Conservation (phyloP, 1,140 invertebrate genomes). For the Polyergus mexicanus region DNA sequence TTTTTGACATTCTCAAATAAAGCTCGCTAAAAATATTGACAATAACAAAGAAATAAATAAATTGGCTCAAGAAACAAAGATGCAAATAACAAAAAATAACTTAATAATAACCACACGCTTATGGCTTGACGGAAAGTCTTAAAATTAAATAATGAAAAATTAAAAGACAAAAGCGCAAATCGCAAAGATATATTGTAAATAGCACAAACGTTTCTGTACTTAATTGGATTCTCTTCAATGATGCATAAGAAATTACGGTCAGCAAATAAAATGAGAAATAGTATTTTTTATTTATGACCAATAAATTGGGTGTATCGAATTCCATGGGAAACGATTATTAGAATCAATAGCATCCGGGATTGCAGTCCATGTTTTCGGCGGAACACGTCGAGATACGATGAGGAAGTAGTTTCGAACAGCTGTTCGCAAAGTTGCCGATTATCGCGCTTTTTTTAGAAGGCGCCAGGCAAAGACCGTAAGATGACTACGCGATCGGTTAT, state of each 20-base stretch:
- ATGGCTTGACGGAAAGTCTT: too few species aligned
- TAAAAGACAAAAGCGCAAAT: too few species aligned
- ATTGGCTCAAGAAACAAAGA: too few species aligned
- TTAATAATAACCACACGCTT: too few species aligned
- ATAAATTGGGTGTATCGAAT: conserved; percentile 11
- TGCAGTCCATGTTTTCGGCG: not conserved
- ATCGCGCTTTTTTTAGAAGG: conserved; percentile 37
- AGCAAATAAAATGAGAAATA: too few species aligned
- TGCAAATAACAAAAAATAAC: too few species aligned
- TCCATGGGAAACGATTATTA: not conserved
- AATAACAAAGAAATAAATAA: too few species aligned
- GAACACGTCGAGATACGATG: conserved; percentile 38
- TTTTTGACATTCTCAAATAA: not conserved
- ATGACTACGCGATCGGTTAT: conserved; percentile 39
- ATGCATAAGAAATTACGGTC: too few species aligned
- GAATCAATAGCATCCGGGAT: conserved; percentile 7
- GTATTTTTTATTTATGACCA: not conserved
- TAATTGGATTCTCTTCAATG: too few species aligned
- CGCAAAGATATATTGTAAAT: too few species aligned
- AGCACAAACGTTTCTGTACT: too few species aligned
- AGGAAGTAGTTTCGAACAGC: conserved; percentile 41
- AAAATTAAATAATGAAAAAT: too few species aligned
- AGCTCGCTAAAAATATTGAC: not conserved
- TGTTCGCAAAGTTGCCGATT: conserved; percentile 48
- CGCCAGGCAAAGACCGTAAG: conserved; percentile 42